Base-by-base conservation (phyloP, 2,888 invertebrate genomes). In the Melinaea menophilus region DNA sequence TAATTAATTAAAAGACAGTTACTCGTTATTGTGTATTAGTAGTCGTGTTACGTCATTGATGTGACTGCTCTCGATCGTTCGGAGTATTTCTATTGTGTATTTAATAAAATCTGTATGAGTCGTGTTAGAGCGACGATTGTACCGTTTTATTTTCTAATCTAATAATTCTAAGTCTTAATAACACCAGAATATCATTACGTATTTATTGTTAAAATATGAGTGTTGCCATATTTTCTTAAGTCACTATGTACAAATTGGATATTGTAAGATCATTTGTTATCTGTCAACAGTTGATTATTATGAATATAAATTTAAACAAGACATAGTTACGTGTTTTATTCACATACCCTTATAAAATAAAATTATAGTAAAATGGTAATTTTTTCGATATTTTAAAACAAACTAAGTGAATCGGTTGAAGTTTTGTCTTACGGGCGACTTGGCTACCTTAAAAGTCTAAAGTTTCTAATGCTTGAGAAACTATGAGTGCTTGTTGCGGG, bases 211-310 rank as follows among this genome's bases (percentile, higher is more conserved):
- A 83, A 85, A 86, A 88, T 86, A 87, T 87, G 86, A 86, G 87
- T 89, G 89, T 90, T 90, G 90, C 90, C 90, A 90, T 90, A 90
- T 90, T 89, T 88, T 90, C 86, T 89, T 90, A 90, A 90, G 90
- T 90, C 86, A 88, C 89, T 86, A 84, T 90, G 90, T 90, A 90
- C 90, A 89, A 90, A 90, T 90, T 87, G 87, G 85, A 89, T 90
- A 90, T 85, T 86, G 82, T 89, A 90, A 88, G 89, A 86, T 87
- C 88, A 89, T 90, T 90, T 90, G 90, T 90, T 90, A 90, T 89
- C 88, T 89, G 88, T 90, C 90, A 84, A 88, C 90, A 89, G 90
- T 90, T 90, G 88, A 89, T 88, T 89, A 90, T 90, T 90, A 90
- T 80, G 83, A 88, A 90, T 90, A 90, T 90, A 89, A 82, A 88